Percentiles rank a stretch among this genome's conserved stretches.
phyloP scores from a whole-genome alignment of 2,888 invertebrate genomes.

The Nebria salina region DNA sequence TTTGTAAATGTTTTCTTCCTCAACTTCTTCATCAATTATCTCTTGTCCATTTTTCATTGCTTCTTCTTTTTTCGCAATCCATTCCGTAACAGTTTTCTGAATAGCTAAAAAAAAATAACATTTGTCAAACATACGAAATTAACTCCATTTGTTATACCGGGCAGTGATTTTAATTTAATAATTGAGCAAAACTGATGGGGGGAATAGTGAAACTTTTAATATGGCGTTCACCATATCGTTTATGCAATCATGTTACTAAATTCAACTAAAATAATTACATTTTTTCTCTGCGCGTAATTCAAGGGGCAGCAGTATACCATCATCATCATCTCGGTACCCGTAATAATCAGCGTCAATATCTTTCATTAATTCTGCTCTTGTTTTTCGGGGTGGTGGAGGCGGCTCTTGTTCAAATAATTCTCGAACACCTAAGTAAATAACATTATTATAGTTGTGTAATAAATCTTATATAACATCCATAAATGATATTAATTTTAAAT shows the following conservation, averaged over 20 bases:
- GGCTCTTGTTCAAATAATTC: constrained; percentile 98
- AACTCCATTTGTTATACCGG: too few species aligned
- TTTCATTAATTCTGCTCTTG: constrained; percentile 96
- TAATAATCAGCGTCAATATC: constrained; percentile 99
- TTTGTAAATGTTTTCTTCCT: constrained; percentile 76
- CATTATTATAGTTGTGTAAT: too few species aligned
- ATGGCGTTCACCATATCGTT: too few species aligned
- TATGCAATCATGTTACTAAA: neutral
- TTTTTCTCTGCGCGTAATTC: constrained; percentile 83
- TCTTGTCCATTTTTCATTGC: constrained; percentile 64
- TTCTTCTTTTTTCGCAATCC: constrained; percentile 74
- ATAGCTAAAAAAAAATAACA: constrained; percentile 60
- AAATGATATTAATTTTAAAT: too few species aligned
- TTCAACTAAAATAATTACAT: constrained; percentile 60
- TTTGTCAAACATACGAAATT: neutral
- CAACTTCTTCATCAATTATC: constrained; percentile 69
- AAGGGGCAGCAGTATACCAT: constrained; percentile 90
- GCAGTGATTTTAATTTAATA: too few species aligned
- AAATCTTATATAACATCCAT: too few species aligned
- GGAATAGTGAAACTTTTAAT: too few species aligned
- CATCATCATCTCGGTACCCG: constrained; percentile 98
- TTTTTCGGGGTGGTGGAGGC: constrained; percentile 88
- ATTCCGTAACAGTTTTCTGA: constrained; percentile 73
- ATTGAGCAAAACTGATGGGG: too few species aligned
- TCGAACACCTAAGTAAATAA: constrained; percentile 75